Conservation (phyloP, 53 echinoderm and acorn worm genomes). For the Temnopleurus reevesii region DNA sequence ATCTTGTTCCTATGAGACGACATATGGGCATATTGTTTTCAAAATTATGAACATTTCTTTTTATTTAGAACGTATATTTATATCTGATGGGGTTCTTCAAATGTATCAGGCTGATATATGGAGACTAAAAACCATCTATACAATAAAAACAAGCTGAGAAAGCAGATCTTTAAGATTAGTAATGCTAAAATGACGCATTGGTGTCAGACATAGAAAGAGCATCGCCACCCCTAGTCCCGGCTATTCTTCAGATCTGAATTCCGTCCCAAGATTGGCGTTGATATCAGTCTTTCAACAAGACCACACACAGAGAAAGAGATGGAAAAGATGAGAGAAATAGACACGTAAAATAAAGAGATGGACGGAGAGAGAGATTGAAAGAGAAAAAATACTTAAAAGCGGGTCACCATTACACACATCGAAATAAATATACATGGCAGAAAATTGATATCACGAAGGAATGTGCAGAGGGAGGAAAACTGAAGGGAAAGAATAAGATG, state of each 20-base stretch:
- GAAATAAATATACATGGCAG: no score
- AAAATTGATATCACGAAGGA: no score
- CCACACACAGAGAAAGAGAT: conserved; percentile 49
- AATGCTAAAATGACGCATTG: conserved; percentile 2
- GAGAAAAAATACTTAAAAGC: background rate
- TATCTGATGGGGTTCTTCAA: background rate
- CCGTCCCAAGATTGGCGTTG: conserved; percentile 36
- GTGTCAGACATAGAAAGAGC: conserved; percentile 12
- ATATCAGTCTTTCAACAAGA: conserved; percentile 41
- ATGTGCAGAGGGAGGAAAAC: no score
- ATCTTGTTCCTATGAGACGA: no score
- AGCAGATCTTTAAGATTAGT: background rate
- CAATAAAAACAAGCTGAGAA: background rate
- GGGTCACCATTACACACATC: background rate
- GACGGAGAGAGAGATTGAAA: background rate
- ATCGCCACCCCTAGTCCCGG: background rate
- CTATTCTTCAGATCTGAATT: conserved; percentile 19
- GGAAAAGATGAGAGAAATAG: background rate
- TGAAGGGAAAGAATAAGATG: no score
- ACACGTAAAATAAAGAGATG: background rate
- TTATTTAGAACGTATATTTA: no score
- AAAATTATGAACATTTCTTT: no score
- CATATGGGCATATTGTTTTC: no score
- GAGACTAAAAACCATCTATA: background rate
- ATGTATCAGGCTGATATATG: background rate